phyloP scores from a whole-genome alignment of 1,140 invertebrate genomes.

The Eulimnadia texana region DNA sequence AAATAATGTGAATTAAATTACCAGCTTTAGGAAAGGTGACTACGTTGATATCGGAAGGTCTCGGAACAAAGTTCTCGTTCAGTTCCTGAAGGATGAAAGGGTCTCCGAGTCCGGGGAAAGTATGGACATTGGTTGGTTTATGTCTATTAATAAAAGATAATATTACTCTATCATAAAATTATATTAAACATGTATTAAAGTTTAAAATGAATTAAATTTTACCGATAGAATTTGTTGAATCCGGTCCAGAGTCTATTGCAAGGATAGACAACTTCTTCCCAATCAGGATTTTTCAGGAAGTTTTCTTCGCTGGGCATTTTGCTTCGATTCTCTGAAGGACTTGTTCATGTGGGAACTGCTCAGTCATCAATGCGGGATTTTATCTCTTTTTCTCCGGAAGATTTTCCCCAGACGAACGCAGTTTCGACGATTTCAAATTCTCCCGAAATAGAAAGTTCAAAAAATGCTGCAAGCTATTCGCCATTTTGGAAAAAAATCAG shows the following conservation, averaged over 20 bases:
- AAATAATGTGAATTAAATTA: background rate
- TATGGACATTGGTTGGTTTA: slow-evolving; percentile 4
- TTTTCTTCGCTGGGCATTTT: background rate
- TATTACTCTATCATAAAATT: too few relatives aligned
- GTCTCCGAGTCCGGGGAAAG: slow-evolving; percentile 2
- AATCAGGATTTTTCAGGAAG: background rate
- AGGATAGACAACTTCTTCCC: slow-evolving; percentile 9
- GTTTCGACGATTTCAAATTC: too few relatives aligned
- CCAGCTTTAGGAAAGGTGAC: slow-evolving; percentile 9
- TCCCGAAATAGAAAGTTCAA: too few relatives aligned
- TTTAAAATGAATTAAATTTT: too few relatives aligned
- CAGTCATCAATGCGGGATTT: too few relatives aligned
- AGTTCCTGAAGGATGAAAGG: slow-evolving; percentile 1
- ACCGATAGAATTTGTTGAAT: slow-evolving; percentile 7
- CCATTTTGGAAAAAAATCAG: too few relatives aligned
- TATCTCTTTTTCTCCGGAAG: too few relatives aligned
- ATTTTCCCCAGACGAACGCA: too few relatives aligned
- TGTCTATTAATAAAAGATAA: background rate
- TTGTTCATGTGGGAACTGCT: too few relatives aligned
- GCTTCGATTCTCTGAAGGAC: background rate
- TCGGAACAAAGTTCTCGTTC: background rate
- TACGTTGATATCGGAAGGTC: background rate
- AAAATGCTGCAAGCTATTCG: too few relatives aligned
- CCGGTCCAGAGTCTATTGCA: slow-evolving; percentile 7
- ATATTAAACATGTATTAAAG: too few relatives aligned